Evolutionary conservation across 2,113 vertebrate species (phyloP), one percentile per base, ranked within the genome.

Genomic region (Okapia johnstoni): DNA sequence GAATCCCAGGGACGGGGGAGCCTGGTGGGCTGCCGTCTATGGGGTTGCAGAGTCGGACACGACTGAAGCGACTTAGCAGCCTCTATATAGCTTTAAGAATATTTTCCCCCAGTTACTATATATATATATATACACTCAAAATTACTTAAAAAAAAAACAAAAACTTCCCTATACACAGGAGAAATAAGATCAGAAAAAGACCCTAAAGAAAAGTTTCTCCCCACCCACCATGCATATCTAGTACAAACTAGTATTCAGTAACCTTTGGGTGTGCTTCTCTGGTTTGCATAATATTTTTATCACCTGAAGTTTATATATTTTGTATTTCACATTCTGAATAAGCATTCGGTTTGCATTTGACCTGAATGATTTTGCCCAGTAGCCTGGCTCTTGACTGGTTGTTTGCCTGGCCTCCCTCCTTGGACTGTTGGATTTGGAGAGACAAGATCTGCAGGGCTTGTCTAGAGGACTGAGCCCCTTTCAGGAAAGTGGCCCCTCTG

Each of bases 51-150:
- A 40, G 40, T 40, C 40, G 40, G 40, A 40, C 40, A 40, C 40
- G 40, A 40, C 40, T 40, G 40, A 40, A 40, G 40, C 40, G 40
- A 40, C 40, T 40, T 40, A 40, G 40, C 40, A 40, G 40, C 40
- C 15, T 93, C 40, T 84, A 14, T 86, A 81, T 25, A 89, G 77
- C 81, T 88, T 98, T 94, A 93, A 93, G 26, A 88, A 88, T 17
- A 30, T 81, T 85, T 92, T 23, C 26, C 26, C 36, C 40, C 6
- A 60, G 7, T 43, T 46, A 60, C 14, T 15, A 4, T 66, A 6
- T 66, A 3, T 66, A 7, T 48, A 3, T 12, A 12, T 66, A 11
- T 50, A 9, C 60, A 80, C 17, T 81, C 48, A 80, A 84, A 54
- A 58, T 12, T 85, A 46, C 13, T 61, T 13, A 9, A 77, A 60